A percentile compares a stretch with the other conserved stretches of the same genome.
These are phyloP conservation scores for Aspidiotus destructor DNA, from an alignment of 2,888 invertebrate genomes.

Conservation along the genomic window DNA sequence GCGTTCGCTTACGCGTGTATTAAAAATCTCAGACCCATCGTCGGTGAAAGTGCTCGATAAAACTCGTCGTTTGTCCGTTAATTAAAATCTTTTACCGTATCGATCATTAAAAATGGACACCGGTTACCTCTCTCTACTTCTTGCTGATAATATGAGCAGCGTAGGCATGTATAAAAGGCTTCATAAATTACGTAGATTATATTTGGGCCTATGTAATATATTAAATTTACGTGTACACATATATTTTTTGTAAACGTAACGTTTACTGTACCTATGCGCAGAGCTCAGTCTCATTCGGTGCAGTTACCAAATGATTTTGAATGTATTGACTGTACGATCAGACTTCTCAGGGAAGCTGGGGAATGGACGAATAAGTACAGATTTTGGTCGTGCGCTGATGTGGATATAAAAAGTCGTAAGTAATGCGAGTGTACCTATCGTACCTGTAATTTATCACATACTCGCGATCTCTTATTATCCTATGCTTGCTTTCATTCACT, in stretches of 20 bases:
- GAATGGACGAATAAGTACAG: slow-evolving; percentile 80
- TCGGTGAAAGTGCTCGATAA: too few relatives aligned
- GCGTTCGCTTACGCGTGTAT: too few relatives aligned
- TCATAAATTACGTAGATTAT: too few relatives aligned
- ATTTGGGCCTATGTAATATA: too few relatives aligned
- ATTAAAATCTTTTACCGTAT: too few relatives aligned
- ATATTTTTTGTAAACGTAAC: neutral
- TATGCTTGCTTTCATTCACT: neutral
- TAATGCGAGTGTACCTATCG: slow-evolving; percentile 27
- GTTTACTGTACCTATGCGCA: slow-evolving; percentile 42
- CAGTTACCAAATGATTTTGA: slow-evolving; percentile 69
- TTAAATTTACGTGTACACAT: too few relatives aligned
- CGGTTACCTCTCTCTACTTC: too few relatives aligned
- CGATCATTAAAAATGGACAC: too few relatives aligned
- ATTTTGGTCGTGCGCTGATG: slow-evolving; percentile 94
- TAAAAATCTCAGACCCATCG: too few relatives aligned
- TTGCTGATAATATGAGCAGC: too few relatives aligned
- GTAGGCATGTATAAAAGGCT: too few relatives aligned
- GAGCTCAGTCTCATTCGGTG: slow-evolving; percentile 72
- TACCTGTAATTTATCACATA: slow-evolving; percentile 3
- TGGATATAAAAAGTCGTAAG: slow-evolving; percentile 56
- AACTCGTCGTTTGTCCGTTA: too few relatives aligned
- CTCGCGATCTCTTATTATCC: neutral
- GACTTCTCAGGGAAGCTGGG: slow-evolving; percentile 77
- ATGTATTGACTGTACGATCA: slow-evolving; percentile 80